Base-by-base conservation (phyloP, 2,888 invertebrate species). In the Ctenicera cuprea region DNA sequence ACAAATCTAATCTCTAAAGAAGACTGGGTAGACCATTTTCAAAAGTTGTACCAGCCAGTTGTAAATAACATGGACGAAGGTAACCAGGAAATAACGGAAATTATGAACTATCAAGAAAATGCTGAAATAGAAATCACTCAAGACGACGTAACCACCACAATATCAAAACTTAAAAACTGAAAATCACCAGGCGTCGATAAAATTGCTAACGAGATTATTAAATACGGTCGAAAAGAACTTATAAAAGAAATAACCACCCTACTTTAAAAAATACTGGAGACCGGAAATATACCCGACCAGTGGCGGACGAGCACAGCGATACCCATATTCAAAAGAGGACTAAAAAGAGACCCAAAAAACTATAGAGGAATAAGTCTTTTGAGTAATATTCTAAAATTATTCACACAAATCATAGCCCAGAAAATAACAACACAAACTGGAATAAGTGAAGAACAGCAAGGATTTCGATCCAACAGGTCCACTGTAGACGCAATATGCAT, bases 231-330 rank as follows among this genome's bases (percentile, higher is more conserved):
- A n/a, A n/a, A n/a, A n/a, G n/a, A n/a, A n/a, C n/a, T n/a, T n/a
- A n/a, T n/a, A n/a, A n/a, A n/a, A n/a, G n/a, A n/a, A n/a, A 62
- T 63, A 20, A 62, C 59, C 48, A 45, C 14, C 12, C 41, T 70
- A n/a, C 41, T 70, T 18, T 37, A 63, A 41, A 69, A 70, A 54
- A 63, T 70, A 43, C 16, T 62, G 16, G 26, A 20, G 11, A 48
- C 37, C 9, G 20, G 33, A 62, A 48, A 62, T 50, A 33, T 61
- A 22, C 70, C 54, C 18, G 37, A 54, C 16, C 50, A 71, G 11
- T 71, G 64, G 71, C 45, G 50, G 38, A 63, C 50, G 22, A 65
- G 64, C 45, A 64, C n/a, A n/a, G n/a, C n/a, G n/a, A n/a, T n/a
- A n/a, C n/a, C n/a, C n/a, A n/a, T n/a, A n/a, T n/a, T n/a, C n/a